A percentile compares a stretch with the other conserved stretches of the same genome.
These are phyloP conservation scores for Blera fallax DNA, from an alignment of 2,888 invertebrate genomes.

Conservation along the genomic window DNA sequence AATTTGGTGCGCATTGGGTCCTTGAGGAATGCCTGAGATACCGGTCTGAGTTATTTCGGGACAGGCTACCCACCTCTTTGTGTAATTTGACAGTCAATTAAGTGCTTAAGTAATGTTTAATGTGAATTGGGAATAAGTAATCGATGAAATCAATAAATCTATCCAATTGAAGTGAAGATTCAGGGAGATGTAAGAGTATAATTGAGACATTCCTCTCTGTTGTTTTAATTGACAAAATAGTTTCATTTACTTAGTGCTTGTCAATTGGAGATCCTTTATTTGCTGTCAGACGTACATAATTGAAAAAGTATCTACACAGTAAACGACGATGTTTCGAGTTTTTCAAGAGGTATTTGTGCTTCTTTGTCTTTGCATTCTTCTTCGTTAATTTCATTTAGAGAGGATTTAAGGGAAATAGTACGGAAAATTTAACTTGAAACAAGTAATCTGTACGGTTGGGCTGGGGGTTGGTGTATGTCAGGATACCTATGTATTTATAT, in stretches of 20 bases:
- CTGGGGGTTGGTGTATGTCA: too few species aligned
- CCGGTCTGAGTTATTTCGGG: not conserved
- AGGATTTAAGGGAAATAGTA: too few species aligned
- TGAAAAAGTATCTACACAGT: too few species aligned
- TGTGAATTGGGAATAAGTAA: not conserved
- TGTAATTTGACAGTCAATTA: slow-evolving; percentile 14
- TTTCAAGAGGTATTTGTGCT: too few species aligned
- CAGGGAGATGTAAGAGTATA: not conserved
- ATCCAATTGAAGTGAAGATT: not conserved
- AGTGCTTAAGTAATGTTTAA: slow-evolving; percentile 1
- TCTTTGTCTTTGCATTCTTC: too few species aligned
- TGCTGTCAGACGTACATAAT: not conserved
- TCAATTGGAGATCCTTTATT: not conserved
- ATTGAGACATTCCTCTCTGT: not conserved
- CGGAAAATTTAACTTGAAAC: too few species aligned
- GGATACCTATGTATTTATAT: too few species aligned
- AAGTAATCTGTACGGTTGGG: too few species aligned
- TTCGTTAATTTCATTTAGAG: too few species aligned
- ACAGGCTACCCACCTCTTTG: not conserved
- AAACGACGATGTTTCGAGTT: too few species aligned
- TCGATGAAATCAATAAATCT: not conserved
- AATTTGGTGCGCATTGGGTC: not conserved
- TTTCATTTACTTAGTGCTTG: not conserved
- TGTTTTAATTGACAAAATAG: not conserved
- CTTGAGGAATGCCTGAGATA: not conserved